A percentile compares a stretch with the other conserved stretches of the same genome.
Conservation (phyloP, 2,113 vertebrate species). For the Cinclus mexicanus region DNA sequence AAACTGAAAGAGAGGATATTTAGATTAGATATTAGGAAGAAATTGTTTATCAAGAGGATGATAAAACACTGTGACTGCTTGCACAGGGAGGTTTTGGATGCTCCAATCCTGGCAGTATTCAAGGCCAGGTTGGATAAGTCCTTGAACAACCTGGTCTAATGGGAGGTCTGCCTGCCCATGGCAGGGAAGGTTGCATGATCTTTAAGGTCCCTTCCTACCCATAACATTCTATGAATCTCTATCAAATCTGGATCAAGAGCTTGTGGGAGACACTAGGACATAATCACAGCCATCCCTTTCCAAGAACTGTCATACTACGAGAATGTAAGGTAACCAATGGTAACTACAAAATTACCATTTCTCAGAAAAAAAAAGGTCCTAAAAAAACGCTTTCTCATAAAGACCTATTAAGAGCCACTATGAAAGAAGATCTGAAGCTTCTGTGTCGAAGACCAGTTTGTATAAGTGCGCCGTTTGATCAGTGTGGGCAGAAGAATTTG, state of each 20-base stretch:
- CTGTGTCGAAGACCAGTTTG: neutral
- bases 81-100: neutral
- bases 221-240: neutral
- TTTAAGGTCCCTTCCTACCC: neutral
- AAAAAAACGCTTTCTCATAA: neutral
- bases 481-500: neutral
- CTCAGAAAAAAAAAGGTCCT: neutral
- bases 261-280: neutral
- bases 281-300: neutral
- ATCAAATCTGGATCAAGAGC: neutral
- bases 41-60: neutral
- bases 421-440: neutral
- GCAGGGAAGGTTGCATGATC: neutral
- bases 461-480: neutral
- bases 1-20: neutral
- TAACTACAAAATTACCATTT: neutral
- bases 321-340: neutral
- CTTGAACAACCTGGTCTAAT: neutral
- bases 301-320: neutral
- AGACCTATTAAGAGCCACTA: neutral
- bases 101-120: neutral
- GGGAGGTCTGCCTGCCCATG: neutral
- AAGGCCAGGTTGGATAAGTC: neutral
- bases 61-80: neutral
- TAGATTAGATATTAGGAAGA: neutral